Evolutionary conservation across 2,113 vertebrate genomes (phyloP).

Genomic region (Scortum barcoo): DNA sequence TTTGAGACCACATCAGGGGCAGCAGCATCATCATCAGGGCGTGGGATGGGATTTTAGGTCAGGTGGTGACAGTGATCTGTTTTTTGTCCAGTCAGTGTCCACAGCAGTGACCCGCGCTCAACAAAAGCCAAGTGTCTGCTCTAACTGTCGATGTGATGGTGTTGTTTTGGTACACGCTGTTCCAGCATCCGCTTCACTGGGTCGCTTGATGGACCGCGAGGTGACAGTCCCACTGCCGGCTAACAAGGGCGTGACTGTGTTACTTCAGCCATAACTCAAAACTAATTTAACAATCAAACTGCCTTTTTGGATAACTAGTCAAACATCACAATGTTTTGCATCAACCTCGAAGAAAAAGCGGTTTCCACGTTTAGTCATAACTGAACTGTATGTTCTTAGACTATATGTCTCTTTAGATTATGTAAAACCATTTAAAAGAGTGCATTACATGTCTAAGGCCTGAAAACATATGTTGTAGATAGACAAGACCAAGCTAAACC

Average conservation of each 20-base stretch:
- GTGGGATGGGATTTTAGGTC: conserved; percentile 33
- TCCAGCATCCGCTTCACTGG: conserved; percentile 66
- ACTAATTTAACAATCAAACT: conserved; percentile 39
- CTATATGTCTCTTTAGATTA: background rate
- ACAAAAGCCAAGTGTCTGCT: conserved; percentile 59
- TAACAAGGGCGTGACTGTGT: conserved; percentile 69
- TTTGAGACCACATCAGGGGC: background rate
- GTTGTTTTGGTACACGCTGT: conserved; percentile 70
- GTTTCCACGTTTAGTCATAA: background rate
- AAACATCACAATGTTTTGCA: background rate
- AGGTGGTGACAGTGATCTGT: conserved; percentile 9
- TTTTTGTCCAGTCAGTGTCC: conserved; percentile 10
- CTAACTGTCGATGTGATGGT: conserved; percentile 39
- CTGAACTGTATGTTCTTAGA: background rate
- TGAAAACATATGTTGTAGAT: background rate
- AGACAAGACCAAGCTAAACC: background rate
- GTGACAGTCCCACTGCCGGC: conserved; percentile 52
- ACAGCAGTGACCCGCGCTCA: conserved; percentile 18
- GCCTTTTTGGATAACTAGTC: conserved; percentile 4
- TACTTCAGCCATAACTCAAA: conserved; percentile 34
- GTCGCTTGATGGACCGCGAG: conserved; percentile 40
- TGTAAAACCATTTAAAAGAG: background rate
- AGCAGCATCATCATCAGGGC: background rate
- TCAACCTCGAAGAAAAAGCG: background rate
- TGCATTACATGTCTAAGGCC: no score